phyloP scores from a whole-genome alignment of 2,888 invertebrate species.

The Ommatoiulus sabulosus region DNA sequence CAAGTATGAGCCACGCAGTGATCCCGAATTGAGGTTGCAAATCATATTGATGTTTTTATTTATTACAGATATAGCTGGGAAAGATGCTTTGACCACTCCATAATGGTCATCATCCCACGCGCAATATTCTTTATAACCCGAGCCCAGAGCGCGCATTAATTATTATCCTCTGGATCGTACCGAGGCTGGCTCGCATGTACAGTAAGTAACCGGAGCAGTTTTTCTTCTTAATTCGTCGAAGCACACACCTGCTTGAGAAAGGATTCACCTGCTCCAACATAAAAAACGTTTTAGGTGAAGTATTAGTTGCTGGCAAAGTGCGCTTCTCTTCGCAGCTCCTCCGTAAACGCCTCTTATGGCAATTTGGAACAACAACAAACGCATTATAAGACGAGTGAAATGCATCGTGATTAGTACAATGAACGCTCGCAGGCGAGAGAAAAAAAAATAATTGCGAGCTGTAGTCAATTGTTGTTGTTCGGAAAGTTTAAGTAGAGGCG shows the following conservation, averaged over 20 bases:
- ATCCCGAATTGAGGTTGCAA: not conserved
- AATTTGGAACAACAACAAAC: slow-evolving; percentile 20
- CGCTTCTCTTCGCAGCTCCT: not conserved
- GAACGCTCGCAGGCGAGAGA: not conserved
- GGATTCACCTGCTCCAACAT: not conserved
- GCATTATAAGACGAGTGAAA: slow-evolving; percentile 9
- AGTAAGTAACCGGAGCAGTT: slow-evolving; percentile 6
- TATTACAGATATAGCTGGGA: not conserved
- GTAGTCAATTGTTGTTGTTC: slow-evolving; percentile 2
- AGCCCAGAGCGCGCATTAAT: not conserved
- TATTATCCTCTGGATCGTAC: not conserved
- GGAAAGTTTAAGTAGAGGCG: not conserved
- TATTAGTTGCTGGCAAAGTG: not conserved
- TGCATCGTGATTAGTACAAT: not conserved
- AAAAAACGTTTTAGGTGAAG: not conserved
- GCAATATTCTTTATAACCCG: slow-evolving; percentile 22
- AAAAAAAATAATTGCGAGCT: slow-evolving; percentile 1
- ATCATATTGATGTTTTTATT: slow-evolving; percentile 23
- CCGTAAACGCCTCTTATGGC: slow-evolving; percentile 1
- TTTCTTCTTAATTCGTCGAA: slow-evolving; percentile 21
- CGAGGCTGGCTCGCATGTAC: not conserved
- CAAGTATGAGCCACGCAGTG: not conserved
- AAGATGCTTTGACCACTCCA: slow-evolving; percentile 26
- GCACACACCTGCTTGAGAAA: slow-evolving; percentile 17
- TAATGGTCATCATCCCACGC: slow-evolving; percentile 6